Conservation (phyloP, 2,113 vertebrate genomes). For the Alaudala cheleensis region DNA sequence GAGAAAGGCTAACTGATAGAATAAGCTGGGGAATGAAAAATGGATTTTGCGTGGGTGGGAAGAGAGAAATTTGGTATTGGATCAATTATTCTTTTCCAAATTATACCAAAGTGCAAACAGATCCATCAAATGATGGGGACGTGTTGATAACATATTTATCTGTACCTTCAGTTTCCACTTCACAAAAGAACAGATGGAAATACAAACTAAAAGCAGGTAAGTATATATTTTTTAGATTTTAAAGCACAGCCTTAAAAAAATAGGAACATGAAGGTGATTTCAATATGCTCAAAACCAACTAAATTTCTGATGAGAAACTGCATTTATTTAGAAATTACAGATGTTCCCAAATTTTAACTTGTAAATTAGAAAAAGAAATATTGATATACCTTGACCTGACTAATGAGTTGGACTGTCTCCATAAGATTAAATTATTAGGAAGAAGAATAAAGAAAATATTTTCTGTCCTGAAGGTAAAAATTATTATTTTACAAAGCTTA, state of each 20-base stretch:
- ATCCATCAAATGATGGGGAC: background rate
- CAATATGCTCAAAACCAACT: background rate
- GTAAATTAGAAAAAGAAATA: background rate
- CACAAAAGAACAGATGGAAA: background rate
- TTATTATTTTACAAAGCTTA: background rate
- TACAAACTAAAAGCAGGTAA: background rate
- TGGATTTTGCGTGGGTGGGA: fast-evolving
- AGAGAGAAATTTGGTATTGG: background rate
- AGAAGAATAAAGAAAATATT: background rate
- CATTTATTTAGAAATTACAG: background rate
- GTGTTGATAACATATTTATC: background rate
- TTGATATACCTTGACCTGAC: background rate
- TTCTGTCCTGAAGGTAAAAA: background rate
- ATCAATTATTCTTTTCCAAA: background rate
- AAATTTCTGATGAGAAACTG: background rate
- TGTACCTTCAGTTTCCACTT: background rate
- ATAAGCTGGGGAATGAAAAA: background rate
- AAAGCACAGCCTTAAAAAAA: background rate
- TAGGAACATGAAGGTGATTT: background rate
- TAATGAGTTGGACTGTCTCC: background rate
- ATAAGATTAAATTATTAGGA: background rate
- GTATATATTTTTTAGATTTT: background rate
- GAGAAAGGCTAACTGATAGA: background rate
- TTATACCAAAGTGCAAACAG: background rate
- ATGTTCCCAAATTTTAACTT: background rate